Conservation (phyloP, 2,888 invertebrate species). For the Acleris laterana region DNA sequence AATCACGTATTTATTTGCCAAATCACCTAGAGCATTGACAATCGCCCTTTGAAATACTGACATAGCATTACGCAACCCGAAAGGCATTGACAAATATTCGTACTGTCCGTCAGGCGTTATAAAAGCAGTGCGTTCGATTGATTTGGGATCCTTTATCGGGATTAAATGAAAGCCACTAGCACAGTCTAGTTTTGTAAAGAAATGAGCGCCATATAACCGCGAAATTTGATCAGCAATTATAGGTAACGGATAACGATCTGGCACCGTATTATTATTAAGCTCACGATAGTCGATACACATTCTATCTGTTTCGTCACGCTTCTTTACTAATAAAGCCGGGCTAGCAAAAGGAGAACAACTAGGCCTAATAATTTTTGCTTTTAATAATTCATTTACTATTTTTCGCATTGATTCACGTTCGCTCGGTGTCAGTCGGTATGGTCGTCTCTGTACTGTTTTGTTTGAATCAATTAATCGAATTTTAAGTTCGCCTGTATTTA, state of each 20-base stretch:
- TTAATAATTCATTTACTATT: background rate
- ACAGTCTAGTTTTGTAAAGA: slow-evolving; percentile 16
- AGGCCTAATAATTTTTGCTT: background rate
- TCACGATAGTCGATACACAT: slow-evolving; percentile 39
- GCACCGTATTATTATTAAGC: slow-evolving; percentile 37
- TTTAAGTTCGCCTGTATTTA: background rate
- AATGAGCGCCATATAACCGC: slow-evolving; percentile 9
- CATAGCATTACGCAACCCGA: slow-evolving; percentile 54
- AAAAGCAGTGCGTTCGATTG: slow-evolving; percentile 39
- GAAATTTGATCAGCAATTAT: slow-evolving; percentile 26
- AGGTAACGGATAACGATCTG: slow-evolving; percentile 26
- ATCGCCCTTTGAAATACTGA: slow-evolving; percentile 48
- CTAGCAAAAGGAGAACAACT: slow-evolving; percentile 34
- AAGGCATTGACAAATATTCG: slow-evolving; percentile 54
- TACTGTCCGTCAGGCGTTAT: slow-evolving; percentile 47
- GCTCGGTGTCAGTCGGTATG: background rate
- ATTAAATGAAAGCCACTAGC: slow-evolving; percentile 21
- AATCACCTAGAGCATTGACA: slow-evolving; percentile 16
- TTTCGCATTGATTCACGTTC: background rate
- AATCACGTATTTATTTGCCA: slow-evolving; percentile 5
- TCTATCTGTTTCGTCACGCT: slow-evolving; percentile 38
- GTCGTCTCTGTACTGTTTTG: background rate
- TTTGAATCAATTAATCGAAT: background rate
- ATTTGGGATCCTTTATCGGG: background rate
- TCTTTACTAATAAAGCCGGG: slow-evolving; percentile 35